Evolutionary conservation across 2,888 invertebrate genomes (phyloP), one percentile per base, ranked within the genome.

Genomic region (Mechanitis mazaeus): DNA sequence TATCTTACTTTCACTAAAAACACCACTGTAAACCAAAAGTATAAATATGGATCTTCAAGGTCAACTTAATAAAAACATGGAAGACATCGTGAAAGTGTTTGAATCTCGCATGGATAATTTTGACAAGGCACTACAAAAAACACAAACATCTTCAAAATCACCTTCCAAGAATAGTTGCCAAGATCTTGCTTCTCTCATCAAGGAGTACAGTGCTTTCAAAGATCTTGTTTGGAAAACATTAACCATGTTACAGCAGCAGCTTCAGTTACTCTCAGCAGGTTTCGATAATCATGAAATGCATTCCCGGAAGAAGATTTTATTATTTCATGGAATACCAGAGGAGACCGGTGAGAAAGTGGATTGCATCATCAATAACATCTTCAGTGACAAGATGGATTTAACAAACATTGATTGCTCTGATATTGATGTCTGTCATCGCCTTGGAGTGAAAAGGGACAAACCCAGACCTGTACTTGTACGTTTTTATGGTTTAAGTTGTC

Each of bases 301-400:
- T 4, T 59, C 59, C 5, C 31, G 55, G 4, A 47, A 38, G 33
- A 55, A 58, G 33, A 35, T 61, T 12, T 55, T 61, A 11, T 33
- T 61, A 33, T 31, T 61, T n/a, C 58, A 61, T 42, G 61, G 61
- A 7, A 20, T 61, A 6, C 2, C 33, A 9, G 61, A 61, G 42
- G 58, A 47, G 31, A 35, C 11, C n/a, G 20, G 33, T 33, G 58
- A 55, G 31, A 28, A 33, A 9, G 20, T 35, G 1, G 45, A 56
- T 35, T 20, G 45, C 31, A 56, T 45, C 11, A 20, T 62, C 3
- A 42, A 33, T 9, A 12, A 55, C 1, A 33, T 57, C n/a, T 35
- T 61, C 2, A 12, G 47, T 47, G 54, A 54, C 38, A 28, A 57
- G 3, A n/a, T n/a, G n/a, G n/a, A n/a, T n/a, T n/a, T n/a, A n/a